A percentile compares a stretch with the other conserved stretches of the same genome.
phyloP scores from a whole-genome alignment of 2,797 vertebrate species.

The Propithecus perrieri region DNA sequence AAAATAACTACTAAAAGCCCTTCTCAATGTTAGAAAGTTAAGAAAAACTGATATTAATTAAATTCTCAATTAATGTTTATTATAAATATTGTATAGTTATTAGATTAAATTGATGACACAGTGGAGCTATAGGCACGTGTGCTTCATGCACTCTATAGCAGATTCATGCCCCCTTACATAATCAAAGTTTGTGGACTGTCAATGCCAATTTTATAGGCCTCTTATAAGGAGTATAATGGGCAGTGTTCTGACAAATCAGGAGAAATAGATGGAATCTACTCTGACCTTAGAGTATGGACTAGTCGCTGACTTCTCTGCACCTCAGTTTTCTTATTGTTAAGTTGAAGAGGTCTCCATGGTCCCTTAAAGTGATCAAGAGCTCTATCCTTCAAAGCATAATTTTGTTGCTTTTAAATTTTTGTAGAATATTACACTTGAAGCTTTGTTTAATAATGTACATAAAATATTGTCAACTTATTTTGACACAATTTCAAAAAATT shows the following conservation, averaged over 20 bases:
- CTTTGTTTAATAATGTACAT: neutral
- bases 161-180: neutral
- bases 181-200: neutral
- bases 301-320: neutral
- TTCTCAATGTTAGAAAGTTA: conserved; percentile 12
- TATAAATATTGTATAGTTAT: neutral
- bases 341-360: neutral
- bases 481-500: neutral
- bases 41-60: conserved; percentile 11
- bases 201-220: neutral
- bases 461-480: conserved; percentile 1
- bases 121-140: neutral
- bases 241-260: neutral
- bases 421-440: neutral
- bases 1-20: conserved; percentile 6
- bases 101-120: conserved; percentile 26
- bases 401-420: neutral
- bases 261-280: neutral
- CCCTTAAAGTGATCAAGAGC: neutral
- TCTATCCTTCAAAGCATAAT: neutral
- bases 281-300: neutral
- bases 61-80: conserved; percentile 13
- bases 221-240: neutral
- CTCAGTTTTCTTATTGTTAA: neutral
- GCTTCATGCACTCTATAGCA: neutral